A percentile compares a stretch with the other conserved stretches of the same genome.
Evolutionary conservation across 2,888 invertebrate species (phyloP).

Genomic region (Keiferia lycopersicella): DNA sequence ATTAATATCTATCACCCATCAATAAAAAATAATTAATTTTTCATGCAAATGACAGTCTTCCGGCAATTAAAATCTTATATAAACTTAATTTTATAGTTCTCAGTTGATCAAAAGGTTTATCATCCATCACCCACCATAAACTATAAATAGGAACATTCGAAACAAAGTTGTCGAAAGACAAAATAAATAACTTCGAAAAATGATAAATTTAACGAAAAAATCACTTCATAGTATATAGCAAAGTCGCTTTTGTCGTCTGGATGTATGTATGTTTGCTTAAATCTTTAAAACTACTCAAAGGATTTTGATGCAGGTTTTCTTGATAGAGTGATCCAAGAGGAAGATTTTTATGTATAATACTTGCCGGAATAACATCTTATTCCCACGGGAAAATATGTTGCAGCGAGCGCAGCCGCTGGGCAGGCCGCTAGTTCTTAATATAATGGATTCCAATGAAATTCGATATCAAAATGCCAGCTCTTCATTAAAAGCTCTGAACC

Average conservation of each 20-base stretch:
- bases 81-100: slow-evolving; percentile 34
- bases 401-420: no score
- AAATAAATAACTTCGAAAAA: neutral
- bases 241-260: no score
- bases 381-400: no score
- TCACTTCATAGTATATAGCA: no score
- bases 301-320: no score
- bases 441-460: neutral
- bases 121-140: slow-evolving; percentile 14
- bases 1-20: slow-evolving; percentile 53
- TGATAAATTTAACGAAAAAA: no score
- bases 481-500: slow-evolving; percentile 13
- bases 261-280: no score
- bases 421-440: no score
- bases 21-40: slow-evolving; percentile 51
- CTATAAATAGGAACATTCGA: neutral
- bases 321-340: no score
- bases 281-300: no score
- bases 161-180: slow-evolving; percentile 7
- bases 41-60: slow-evolving; percentile 51
- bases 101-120: slow-evolving; percentile 22
- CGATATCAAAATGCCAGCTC: slow-evolving; percentile 12
- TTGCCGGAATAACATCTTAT: no score
- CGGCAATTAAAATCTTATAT: slow-evolving; percentile 43
- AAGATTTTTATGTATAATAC: no score